Percentiles rank a stretch among this genome's conserved stretches.
These are phyloP conservation scores for Drosophila nebulosa DNA, from an alignment of 1,140 invertebrate genomes.

Conservation along the genomic window DNA sequence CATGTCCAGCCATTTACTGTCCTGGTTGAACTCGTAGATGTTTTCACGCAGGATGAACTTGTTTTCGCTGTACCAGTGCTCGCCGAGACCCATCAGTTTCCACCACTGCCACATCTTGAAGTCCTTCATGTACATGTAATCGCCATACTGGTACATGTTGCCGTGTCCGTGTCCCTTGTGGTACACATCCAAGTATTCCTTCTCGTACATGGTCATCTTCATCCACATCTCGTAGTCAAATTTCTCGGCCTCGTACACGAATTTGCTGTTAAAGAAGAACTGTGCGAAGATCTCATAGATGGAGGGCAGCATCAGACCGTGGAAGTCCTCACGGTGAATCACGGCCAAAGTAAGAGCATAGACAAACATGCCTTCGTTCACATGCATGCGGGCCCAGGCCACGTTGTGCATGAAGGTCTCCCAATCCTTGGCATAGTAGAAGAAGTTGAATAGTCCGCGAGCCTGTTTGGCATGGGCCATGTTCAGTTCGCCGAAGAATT, in stretches of 20 bases:
- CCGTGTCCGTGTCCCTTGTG: conserved; percentile 84
- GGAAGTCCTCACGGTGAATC: conserved; percentile 83
- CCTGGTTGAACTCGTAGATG: conserved; percentile 57
- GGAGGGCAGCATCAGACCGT: conserved; percentile 83
- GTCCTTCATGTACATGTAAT: conserved; percentile 75
- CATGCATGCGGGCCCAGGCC: conserved; percentile 83
- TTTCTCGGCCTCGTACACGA: conserved; percentile 82
- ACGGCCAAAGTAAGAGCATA: conserved; percentile 84
- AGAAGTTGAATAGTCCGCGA: conserved; percentile 82
- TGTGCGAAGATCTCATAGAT: conserved; percentile 85
- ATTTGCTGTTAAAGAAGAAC: conserved; percentile 84
- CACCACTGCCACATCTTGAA: conserved; percentile 79
- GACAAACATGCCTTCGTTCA: conserved; percentile 85
- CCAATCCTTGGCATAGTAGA: conserved; percentile 85
- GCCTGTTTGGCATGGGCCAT: conserved; percentile 82
- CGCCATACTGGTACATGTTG: conserved; percentile 44
- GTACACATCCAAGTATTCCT: conserved; percentile 84
- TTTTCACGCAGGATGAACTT: conserved; percentile 74
- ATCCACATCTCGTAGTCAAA: conserved; percentile 73
- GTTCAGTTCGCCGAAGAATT: conserved; percentile 70
- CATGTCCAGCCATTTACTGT: conserved; percentile 57
- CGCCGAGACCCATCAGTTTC: conserved; percentile 75
- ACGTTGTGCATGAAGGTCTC: conserved; percentile 85
- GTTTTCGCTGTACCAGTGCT: conserved; percentile 65
- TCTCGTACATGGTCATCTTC: conserved; percentile 74